Conservation (phyloP, 2,797 vertebrate genomes). For the Kryptopterus vitreolus region DNA sequence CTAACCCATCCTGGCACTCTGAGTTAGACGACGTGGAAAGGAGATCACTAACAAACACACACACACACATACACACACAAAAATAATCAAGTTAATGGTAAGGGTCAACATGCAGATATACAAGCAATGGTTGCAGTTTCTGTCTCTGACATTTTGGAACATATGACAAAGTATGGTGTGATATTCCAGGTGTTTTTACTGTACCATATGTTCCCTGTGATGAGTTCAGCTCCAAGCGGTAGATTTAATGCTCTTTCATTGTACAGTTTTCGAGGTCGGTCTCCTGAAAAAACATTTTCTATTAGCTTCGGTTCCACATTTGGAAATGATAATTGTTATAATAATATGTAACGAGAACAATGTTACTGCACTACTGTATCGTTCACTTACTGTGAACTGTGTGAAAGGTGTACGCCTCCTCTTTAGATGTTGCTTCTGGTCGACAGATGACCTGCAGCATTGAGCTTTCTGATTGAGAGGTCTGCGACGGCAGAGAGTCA, state of each 20-base stretch:
- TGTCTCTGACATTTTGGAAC: background rate
- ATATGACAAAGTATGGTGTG: background rate
- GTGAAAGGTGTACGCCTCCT: slow-evolving; percentile 81
- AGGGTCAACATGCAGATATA: background rate
- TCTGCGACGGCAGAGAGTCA: slow-evolving; percentile 81
- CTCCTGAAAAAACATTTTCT: slow-evolving; percentile 65
- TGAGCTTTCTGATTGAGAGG: slow-evolving; percentile 93
- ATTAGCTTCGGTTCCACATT: background rate
- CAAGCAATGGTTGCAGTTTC: background rate
- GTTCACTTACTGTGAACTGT: slow-evolving; percentile 78
- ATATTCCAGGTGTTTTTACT: background rate
- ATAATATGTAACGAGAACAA: background rate
- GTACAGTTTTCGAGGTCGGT: slow-evolving; percentile 80
- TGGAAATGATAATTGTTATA: no score
- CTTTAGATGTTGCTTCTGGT: slow-evolving; percentile 86
- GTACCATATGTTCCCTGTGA: slow-evolving; percentile 82
- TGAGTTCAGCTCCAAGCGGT: slow-evolving; percentile 80
- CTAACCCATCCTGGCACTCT: slow-evolving; percentile 75
- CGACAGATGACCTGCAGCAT: slow-evolving; percentile 96
- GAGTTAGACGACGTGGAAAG: slow-evolving; percentile 82
- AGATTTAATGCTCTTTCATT: slow-evolving; percentile 81
- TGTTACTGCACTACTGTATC: background rate
- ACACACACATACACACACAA: background rate
- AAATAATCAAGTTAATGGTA: background rate
- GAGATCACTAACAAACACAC: slow-evolving; percentile 71